Evolutionary conservation across 2,888 invertebrate species (phyloP).

Genomic region (Strigamia crassipes): DNA sequence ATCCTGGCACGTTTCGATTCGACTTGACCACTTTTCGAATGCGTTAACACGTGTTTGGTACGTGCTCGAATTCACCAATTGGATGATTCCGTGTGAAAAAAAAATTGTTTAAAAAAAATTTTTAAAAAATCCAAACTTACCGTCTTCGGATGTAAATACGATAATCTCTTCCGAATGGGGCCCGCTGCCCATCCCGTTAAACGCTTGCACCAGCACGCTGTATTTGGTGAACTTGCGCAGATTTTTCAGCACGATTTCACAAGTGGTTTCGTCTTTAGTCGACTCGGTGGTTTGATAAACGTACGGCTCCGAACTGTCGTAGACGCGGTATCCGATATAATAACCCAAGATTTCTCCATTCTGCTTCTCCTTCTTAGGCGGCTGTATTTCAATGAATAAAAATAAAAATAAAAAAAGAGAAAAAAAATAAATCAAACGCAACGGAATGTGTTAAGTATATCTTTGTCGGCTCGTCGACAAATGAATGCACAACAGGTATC

Average conservation of each 20-base stretch:
- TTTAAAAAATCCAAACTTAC: slow-evolving; percentile 54
- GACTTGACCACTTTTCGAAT: neutral
- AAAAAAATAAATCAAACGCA: too few relatives aligned
- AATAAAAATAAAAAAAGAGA: too few relatives aligned
- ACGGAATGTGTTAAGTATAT: too few relatives aligned
- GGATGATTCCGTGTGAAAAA: too few relatives aligned
- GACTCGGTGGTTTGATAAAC: slow-evolving; percentile 55
- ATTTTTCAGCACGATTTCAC: slow-evolving; percentile 54
- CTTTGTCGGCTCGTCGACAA: too few relatives aligned
- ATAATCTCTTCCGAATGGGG: slow-evolving; percentile 57
- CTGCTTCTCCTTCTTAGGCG: slow-evolving; percentile 56
- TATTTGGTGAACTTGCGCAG: slow-evolving; percentile 59
- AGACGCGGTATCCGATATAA: slow-evolving; percentile 58
- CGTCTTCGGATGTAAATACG: slow-evolving; percentile 59
- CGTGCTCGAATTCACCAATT: neutral
- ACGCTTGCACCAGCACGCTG: slow-evolving; percentile 59
- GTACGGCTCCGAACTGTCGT: slow-evolving; percentile 56
- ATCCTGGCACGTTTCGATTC: neutral
- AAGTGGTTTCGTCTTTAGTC: neutral
- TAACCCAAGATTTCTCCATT: slow-evolving; percentile 59
- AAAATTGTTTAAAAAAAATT: too few relatives aligned
- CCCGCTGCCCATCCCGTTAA: slow-evolving; percentile 58
- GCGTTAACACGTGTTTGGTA: neutral
- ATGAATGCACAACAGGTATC: neutral
- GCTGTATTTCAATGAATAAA: too few relatives aligned